Evolutionary conservation across 1,140 invertebrate species (phyloP).

Genomic region (Zaprionus vittiger): DNA sequence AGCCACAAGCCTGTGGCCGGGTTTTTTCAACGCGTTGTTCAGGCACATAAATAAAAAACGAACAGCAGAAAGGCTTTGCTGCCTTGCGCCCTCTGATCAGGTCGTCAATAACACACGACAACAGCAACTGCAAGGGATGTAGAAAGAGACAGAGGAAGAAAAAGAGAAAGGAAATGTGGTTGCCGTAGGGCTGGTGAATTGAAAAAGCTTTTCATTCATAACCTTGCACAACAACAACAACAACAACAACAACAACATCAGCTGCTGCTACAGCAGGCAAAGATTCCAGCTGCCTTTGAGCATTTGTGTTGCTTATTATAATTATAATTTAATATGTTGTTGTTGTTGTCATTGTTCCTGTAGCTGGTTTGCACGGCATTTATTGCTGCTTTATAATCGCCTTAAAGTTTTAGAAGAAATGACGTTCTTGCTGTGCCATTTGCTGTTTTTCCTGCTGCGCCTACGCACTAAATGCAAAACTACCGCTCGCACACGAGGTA

Average conservation of each 20-base stretch:
- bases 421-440: not conserved
- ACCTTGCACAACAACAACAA: constrained; percentile 63
- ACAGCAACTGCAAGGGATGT: not conserved
- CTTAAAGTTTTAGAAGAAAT: constrained; percentile 43
- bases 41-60: constrained; percentile 4
- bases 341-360: not conserved
- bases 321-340: not conserved
- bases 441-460: constrained; percentile 1
- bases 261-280: not conserved
- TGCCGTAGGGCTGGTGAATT: constrained; percentile 62
- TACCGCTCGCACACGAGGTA: not conserved
- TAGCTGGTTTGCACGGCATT: constrained; percentile 2
- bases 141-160: not conserved
- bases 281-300: constrained; percentile 10
- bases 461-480: constrained; percentile 34
- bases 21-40: constrained; percentile 37
- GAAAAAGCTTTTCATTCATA: constrained; percentile 81
- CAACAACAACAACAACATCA: constrained; percentile 15
- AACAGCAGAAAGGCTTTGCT: constrained; percentile 27
- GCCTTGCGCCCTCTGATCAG: constrained; percentile 6
- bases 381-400: constrained; percentile 39
- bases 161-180: constrained; percentile 32
- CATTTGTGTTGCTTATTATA: constrained; percentile 5
- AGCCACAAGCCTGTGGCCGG: not conserved
- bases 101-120: constrained; percentile 7